Evolutionary conservation across 2,797 vertebrate genomes (phyloP).

Genomic region (Phylloscopus collybita): DNA sequence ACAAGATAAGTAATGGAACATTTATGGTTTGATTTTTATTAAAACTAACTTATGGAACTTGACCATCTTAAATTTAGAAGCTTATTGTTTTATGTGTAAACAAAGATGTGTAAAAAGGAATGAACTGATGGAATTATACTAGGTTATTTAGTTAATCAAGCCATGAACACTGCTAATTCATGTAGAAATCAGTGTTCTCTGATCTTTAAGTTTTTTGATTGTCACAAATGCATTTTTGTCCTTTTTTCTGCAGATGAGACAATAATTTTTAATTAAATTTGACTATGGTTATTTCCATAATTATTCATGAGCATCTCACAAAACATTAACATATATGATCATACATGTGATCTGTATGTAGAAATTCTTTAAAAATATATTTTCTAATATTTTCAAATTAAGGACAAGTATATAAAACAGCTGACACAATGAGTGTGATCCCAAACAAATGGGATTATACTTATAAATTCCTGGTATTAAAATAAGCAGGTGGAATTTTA

Average conservation of each 20-base stretch:
- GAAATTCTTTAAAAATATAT: background rate
- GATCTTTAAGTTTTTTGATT: background rate
- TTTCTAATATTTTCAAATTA: background rate
- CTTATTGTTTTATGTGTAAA: background rate
- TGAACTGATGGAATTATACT: background rate
- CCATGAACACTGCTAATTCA: background rate
- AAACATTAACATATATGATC: background rate
- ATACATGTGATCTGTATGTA: background rate
- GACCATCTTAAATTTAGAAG: background rate
- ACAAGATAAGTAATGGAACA: background rate
- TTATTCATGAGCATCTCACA: background rate
- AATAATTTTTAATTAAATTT: background rate
- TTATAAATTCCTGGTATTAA: background rate
- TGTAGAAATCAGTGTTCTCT: background rate
- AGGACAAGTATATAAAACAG: background rate
- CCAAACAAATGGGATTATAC: background rate
- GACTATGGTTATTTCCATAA: background rate
- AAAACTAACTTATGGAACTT: background rate
- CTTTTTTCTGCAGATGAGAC: background rate
- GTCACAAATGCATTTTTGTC: background rate
- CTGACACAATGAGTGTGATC: background rate
- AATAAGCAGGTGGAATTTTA: background rate
- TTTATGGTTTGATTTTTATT: background rate
- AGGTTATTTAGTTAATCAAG: background rate
- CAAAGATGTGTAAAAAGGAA: background rate